Conservation (phyloP, 2,888 invertebrate species). For the Phyllotreta cruciferae region DNA sequence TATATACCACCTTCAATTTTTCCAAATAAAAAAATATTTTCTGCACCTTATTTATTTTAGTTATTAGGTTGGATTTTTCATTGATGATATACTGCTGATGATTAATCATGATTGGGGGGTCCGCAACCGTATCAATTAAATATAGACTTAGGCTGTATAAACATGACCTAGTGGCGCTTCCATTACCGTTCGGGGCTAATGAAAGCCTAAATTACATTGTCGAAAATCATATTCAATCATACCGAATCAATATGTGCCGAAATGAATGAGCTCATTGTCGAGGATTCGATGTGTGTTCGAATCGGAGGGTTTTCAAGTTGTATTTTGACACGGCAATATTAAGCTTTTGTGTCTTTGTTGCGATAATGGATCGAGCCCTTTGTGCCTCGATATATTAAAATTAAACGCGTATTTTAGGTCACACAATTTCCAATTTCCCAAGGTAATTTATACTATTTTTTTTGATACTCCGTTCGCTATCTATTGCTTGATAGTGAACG, state of each 20-base stretch:
- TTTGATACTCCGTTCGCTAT: too few relatives aligned
- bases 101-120: slow-evolving; percentile 1
- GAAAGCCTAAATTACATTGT: slow-evolving; percentile 30
- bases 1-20: too few relatives aligned
- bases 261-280: slow-evolving; percentile 27
- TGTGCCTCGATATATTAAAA: neutral
- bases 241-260: slow-evolving; percentile 24
- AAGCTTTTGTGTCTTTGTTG: slow-evolving; percentile 20
- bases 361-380: neutral
- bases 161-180: slow-evolving; percentile 22
- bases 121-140: slow-evolving; percentile 7
- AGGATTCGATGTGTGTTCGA: slow-evolving; percentile 25
- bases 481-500: too few relatives aligned
- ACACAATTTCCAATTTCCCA: too few relatives aligned
- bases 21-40: too few relatives aligned
- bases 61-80: too few relatives aligned
- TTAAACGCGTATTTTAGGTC: too few relatives aligned
- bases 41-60: too few relatives aligned
- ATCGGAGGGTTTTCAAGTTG: slow-evolving; percentile 18
- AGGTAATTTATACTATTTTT: too few relatives aligned
- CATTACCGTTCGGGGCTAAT: slow-evolving; percentile 22
- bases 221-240: slow-evolving; percentile 31
- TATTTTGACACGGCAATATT: slow-evolving; percentile 27
- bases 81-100: neutral
- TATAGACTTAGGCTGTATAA: slow-evolving; percentile 22